Evolutionary conservation across 2,113 vertebrate species (phyloP).

Genomic region (Scomber colias): DNA sequence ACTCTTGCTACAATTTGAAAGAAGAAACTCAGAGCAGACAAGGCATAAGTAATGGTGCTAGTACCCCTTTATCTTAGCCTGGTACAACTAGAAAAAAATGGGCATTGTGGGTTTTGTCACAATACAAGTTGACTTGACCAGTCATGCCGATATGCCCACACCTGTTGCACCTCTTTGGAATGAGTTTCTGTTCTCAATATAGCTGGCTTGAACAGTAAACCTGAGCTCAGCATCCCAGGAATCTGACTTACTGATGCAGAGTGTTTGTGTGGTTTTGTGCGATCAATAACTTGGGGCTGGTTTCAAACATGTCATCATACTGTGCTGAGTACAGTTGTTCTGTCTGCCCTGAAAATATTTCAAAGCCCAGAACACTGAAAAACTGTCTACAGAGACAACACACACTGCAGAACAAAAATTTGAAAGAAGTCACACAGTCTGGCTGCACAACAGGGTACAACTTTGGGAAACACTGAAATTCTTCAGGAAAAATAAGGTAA

Average conservation of each 20-base stretch:
- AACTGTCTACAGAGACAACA: background rate
- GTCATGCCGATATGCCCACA: background rate
- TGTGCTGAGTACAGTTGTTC: background rate
- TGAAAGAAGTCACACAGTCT: background rate
- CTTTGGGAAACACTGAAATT: background rate
- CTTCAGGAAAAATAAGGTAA: background rate
- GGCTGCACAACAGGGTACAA: background rate
- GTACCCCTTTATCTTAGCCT: background rate
- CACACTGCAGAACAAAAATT: background rate
- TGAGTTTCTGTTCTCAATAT: slow-evolving; percentile 3
- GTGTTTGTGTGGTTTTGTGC: background rate
- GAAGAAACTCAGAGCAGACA: background rate
- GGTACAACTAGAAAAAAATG: background rate
- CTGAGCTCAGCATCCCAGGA: background rate
- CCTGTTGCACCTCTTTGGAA: slow-evolving; percentile 12
- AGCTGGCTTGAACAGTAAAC: slow-evolving; percentile 7
- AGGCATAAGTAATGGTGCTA: too few relatives aligned
- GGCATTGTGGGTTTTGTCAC: background rate
- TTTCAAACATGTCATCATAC: slow-evolving; percentile 2
- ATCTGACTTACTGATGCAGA: slow-evolving; percentile 1
- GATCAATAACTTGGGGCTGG: slow-evolving; percentile 1
- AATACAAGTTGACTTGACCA: slow-evolving; percentile 8
- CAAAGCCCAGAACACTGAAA: background rate
- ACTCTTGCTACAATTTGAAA: background rate
- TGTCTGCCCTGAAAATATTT: background rate